These are phyloP conservation scores for Listronotus bonariensis DNA, from an alignment of 1,140 invertebrate genomes.

Conservation along the genomic window DNA sequence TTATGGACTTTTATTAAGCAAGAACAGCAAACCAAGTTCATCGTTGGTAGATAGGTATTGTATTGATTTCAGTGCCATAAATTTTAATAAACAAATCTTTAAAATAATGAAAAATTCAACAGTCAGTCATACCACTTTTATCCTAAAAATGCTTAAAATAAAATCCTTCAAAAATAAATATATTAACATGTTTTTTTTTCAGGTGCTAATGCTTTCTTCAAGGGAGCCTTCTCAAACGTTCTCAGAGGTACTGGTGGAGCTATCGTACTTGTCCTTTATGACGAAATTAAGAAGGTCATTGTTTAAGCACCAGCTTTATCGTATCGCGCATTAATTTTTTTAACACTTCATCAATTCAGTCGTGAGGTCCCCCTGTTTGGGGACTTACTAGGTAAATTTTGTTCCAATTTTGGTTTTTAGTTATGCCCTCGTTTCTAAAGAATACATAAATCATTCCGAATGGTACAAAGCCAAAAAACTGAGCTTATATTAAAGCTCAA, in stretches of 20 bases:
- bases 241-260: constrained; percentile 80
- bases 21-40: too few species aligned
- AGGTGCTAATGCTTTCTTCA: constrained; percentile 71
- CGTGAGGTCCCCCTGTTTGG: constrained; percentile 14
- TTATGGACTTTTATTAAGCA: too few species aligned
- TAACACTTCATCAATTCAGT: constrained; percentile 37
- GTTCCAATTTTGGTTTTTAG: constrained; percentile 28
- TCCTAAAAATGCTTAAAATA: constrained; percentile 1
- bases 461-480: constrained; percentile 25
- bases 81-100: too few species aligned
- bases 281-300: constrained; percentile 74
- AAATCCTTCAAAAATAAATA: too few species aligned
- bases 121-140: too few species aligned
- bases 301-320: constrained; percentile 21
- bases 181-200: constrained; percentile 9
- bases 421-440: constrained; percentile 14
- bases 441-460: constrained; percentile 31
- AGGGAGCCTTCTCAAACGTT: constrained; percentile 80
- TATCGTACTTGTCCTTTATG: constrained; percentile 77
- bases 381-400: constrained; percentile 30
- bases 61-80: too few species aligned
- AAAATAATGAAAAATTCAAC: too few species aligned
- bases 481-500: not conserved
- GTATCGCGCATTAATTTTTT: constrained; percentile 34
- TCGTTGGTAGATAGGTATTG: too few species aligned